Conservation (phyloP, 2,888 invertebrate genomes). For the Leucozona laternaria region DNA sequence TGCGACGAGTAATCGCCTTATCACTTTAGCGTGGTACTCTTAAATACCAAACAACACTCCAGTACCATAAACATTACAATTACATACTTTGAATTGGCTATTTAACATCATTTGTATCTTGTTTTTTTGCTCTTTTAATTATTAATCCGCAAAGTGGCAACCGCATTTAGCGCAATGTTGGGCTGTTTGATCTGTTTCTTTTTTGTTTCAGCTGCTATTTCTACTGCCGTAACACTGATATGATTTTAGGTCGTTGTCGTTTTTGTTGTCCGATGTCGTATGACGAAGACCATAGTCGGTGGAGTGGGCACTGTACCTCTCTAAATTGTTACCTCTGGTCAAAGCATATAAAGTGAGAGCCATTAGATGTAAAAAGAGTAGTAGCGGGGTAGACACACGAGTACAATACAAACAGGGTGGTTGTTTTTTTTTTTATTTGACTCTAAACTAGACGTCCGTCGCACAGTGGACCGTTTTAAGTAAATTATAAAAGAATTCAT, state of each 20-base stretch:
- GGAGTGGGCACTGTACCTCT: conserved; percentile 72
- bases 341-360: conserved; percentile 52
- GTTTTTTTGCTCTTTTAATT: background rate
- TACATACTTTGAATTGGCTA: too few relatives aligned
- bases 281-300: conserved; percentile 69
- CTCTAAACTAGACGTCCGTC: conserved; percentile 9
- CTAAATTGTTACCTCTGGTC: conserved; percentile 63
- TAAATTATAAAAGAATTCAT: background rate
- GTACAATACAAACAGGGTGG: conserved; percentile 26
- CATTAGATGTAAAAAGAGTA: conserved; percentile 58
- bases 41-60: too few relatives aligned
- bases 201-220: conserved; percentile 38
- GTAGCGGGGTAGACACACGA: background rate
- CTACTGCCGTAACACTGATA: conserved; percentile 55
- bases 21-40: too few relatives aligned
- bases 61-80: too few relatives aligned
- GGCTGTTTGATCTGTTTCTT: conserved; percentile 40
- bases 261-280: conserved; percentile 49
- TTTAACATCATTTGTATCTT: too few relatives aligned
- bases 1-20: too few relatives aligned
- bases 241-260: conserved; percentile 68
- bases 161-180: conserved; percentile 31
- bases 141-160: conserved; percentile 21
- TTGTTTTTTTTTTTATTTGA: conserved; percentile 48
- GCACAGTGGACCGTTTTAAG: background rate